Evolutionary conservation across 2,888 invertebrate species (phyloP).

Genomic region (Agrochola lychnidis): DNA sequence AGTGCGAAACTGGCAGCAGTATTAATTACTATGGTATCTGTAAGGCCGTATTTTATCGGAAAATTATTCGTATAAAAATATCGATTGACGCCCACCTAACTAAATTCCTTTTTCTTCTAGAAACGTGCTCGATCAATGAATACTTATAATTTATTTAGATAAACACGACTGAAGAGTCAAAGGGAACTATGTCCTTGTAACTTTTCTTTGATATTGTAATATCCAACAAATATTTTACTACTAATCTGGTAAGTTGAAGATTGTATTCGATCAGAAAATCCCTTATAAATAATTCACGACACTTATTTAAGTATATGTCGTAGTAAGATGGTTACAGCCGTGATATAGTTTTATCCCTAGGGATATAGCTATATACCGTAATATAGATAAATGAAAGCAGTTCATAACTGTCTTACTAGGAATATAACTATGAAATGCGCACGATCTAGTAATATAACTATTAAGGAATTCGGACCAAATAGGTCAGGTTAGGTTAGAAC

Average conservation of each 20-base stretch:
- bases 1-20: background rate
- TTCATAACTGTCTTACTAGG: too few relatives aligned
- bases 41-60: background rate
- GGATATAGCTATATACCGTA: too few relatives aligned
- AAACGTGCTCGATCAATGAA: background rate
- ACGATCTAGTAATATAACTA: too few relatives aligned
- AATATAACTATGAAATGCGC: too few relatives aligned
- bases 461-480: too few relatives aligned
- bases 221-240: slow-evolving; percentile 3
- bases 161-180: slow-evolving; percentile 4
- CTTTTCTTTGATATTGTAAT: slow-evolving; percentile 33
- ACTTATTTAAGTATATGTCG: background rate
- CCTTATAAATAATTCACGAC: slow-evolving; percentile 30
- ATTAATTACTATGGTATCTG: background rate
- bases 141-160: slow-evolving; percentile 17
- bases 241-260: slow-evolving; percentile 6
- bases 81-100: background rate
- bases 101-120: background rate
- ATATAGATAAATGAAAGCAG: too few relatives aligned
- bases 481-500: too few relatives aligned
- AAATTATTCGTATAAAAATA: background rate
- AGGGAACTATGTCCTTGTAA: slow-evolving; percentile 2
- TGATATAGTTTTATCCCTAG: too few relatives aligned
- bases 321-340: too few relatives aligned
- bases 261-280: slow-evolving; percentile 7